phyloP scores from a whole-genome alignment of 2,113 vertebrate species.

The Plecotus auritus region DNA sequence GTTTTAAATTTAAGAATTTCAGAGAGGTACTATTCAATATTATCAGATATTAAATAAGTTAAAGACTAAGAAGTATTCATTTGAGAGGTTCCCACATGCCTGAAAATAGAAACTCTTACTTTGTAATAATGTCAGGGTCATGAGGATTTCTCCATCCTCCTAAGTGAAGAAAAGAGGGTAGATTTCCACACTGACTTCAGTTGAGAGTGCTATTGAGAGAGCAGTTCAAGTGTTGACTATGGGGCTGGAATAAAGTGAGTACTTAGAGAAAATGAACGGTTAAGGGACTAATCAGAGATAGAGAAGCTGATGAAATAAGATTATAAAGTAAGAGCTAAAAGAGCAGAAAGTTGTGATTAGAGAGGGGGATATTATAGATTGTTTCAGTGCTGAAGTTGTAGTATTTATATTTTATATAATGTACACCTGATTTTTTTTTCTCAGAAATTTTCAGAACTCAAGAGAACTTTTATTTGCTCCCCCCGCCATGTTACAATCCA shows the following conservation, averaged over 20 bases:
- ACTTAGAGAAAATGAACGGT: not conserved
- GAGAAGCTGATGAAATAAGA: not conserved
- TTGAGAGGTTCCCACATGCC: not conserved
- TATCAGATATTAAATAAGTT: slow-evolving; percentile 4
- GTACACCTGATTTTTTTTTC: not conserved
- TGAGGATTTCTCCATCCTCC: not conserved
- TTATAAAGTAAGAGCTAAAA: not conserved
- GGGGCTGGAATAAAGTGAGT: not conserved
- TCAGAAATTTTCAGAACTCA: slow-evolving; percentile 12
- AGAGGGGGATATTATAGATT: not conserved
- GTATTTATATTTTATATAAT: not conserved
- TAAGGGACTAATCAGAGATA: not conserved
- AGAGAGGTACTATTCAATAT: not conserved
- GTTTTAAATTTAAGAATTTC: slow-evolving; percentile 24
- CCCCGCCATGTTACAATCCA: not conserved
- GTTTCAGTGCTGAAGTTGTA: not conserved
- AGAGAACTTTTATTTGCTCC: not conserved
- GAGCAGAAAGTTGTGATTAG: not conserved
- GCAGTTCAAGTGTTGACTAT: not conserved
- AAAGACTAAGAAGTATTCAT: slow-evolving; percentile 11
- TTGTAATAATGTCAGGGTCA: not conserved
- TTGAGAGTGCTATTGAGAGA: not conserved
- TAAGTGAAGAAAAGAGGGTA: not conserved
- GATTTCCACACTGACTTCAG: not conserved
- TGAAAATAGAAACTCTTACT: not conserved